These are phyloP conservation scores for Gibbula magus DNA, from an alignment of 2,888 invertebrate genomes.

Conservation along the genomic window DNA sequence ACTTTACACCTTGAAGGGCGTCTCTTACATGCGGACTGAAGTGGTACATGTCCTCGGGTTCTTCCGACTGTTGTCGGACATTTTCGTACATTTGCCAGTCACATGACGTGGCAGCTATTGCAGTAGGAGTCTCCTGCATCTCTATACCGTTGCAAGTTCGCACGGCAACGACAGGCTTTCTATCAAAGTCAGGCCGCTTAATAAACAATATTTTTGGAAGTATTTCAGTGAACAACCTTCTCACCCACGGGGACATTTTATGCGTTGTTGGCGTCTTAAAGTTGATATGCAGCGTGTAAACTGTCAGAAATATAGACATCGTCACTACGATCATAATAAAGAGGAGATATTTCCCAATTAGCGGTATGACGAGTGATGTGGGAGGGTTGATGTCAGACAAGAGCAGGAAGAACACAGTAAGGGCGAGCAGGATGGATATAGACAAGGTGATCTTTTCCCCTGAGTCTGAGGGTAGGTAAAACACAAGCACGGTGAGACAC, in stretches of 20 bases:
- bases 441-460: constrained; percentile 98
- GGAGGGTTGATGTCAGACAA: constrained; percentile 99
- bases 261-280: constrained; percentile 98
- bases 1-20: constrained; percentile 62
- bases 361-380: constrained; percentile 96
- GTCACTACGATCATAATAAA: constrained; percentile 99
- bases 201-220: constrained; percentile 93
- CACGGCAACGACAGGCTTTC: constrained; percentile 34
- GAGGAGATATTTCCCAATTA: constrained; percentile 93
- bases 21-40: constrained; percentile 75
- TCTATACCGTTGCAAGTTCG: constrained; percentile 48
- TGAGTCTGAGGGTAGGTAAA: constrained; percentile 97
- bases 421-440: constrained; percentile 96
- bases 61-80: constrained; percentile 30
- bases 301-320: constrained; percentile 95
- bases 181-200: constrained; percentile 82
- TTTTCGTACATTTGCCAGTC: constrained; percentile 38
- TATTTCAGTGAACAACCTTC: constrained; percentile 94
- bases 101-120: constrained; percentile 20
- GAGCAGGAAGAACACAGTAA: constrained; percentile 98
- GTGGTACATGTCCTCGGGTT: constrained; percentile 78
- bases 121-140: constrained; percentile 77
- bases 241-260: constrained; percentile 97
- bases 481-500: constrained; percentile 95
- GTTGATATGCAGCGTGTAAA: constrained; percentile 96